A percentile compares a stretch with the other conserved stretches of the same genome.
phyloP scores from a whole-genome alignment of 1,140 invertebrate species.

The Centruroides sculpturatus region DNA sequence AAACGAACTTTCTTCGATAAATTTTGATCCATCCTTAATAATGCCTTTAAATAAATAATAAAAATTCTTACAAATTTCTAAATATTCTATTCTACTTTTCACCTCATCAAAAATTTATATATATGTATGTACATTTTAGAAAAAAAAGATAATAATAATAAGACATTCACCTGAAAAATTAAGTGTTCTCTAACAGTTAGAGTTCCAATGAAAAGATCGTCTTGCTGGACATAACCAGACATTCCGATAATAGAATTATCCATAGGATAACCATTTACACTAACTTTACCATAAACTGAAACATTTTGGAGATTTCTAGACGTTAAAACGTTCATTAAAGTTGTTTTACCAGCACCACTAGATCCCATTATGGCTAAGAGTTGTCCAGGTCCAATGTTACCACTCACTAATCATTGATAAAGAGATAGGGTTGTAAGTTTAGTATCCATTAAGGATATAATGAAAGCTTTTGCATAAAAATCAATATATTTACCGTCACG shows the following conservation, averaged over 20 bases:
- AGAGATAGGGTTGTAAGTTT: too few species aligned
- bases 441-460: too few species aligned
- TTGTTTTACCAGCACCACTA: constrained; percentile 91
- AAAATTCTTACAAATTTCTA: background rate
- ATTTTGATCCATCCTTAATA: constrained; percentile 77
- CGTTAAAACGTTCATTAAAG: constrained; percentile 77
- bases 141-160: too few species aligned
- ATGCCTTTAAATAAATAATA: constrained; percentile 42
- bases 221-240: constrained; percentile 90
- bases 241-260: constrained; percentile 25
- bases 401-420: constrained; percentile 44
- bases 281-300: constrained; percentile 48
- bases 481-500: too few species aligned
- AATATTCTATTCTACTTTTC: too few species aligned
- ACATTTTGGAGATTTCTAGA: constrained; percentile 54
- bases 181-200: constrained; percentile 84
- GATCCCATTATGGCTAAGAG: constrained; percentile 84
- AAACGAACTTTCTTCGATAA: constrained; percentile 60
- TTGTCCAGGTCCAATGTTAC: constrained; percentile 74
- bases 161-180: constrained; percentile 58
- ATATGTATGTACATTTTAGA: too few species aligned
- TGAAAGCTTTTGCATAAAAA: too few species aligned
- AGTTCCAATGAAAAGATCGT: constrained; percentile 83
- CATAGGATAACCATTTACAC: constrained; percentile 48
- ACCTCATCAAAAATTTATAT: too few species aligned